Conservation (phyloP, 2,888 invertebrate species). For the Cryptus viduatorius region DNA sequence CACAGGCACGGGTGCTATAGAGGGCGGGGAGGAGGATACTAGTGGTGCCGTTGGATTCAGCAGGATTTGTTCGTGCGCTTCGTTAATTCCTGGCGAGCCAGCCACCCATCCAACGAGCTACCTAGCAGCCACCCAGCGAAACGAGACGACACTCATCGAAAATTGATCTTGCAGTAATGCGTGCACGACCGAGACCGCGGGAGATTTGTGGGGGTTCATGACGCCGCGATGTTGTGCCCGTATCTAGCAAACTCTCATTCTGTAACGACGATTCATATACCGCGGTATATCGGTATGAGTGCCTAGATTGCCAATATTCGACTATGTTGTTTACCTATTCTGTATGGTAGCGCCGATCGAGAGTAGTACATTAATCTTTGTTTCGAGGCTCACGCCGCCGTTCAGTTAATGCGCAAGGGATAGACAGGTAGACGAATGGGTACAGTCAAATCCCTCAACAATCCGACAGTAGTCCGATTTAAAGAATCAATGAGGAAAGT, state of each 20-base stretch:
- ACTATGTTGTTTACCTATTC: constrained; percentile 4
- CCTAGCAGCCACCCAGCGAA: constrained; percentile 57
- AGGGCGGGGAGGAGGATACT: neutral
- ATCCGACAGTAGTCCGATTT: neutral
- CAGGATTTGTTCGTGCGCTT: constrained; percentile 66
- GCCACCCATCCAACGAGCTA: constrained; percentile 57
- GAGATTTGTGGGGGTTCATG: constrained; percentile 43
- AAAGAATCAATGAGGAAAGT: too few species aligned
- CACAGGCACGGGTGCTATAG: constrained; percentile 33
- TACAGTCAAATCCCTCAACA: neutral
- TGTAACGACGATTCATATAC: constrained; percentile 28
- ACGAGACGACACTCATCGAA: constrained; percentile 67
- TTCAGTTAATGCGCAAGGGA: constrained; percentile 16
- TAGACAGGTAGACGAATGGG: neutral
- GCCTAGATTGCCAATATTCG: constrained; percentile 5
- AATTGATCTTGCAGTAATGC: constrained; percentile 66
- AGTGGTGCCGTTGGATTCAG: constrained; percentile 55
- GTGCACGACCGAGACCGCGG: constrained; percentile 38
- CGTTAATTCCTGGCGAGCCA: constrained; percentile 63
- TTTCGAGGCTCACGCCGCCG: constrained; percentile 13
- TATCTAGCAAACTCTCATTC: constrained; percentile 2
- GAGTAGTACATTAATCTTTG: constrained; percentile 38
- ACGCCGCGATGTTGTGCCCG: constrained; percentile 19
- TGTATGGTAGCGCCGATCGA: neutral
- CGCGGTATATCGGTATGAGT: neutral